Conservation (phyloP, 2,888 invertebrate genomes). For the Acrocera orbiculus region DNA sequence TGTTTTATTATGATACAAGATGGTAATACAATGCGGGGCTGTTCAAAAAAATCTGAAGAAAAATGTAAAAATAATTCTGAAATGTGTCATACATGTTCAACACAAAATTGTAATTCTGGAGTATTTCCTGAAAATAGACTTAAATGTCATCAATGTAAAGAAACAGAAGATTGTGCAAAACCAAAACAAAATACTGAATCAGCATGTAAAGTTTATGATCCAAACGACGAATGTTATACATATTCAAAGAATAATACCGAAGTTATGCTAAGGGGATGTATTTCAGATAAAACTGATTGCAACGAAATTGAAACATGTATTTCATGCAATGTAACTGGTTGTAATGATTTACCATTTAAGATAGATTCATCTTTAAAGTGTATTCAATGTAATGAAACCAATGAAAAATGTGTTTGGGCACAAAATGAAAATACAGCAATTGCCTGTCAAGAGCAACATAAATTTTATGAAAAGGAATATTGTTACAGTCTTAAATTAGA, state of each 20-base stretch:
- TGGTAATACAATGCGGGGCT: slow-evolving; percentile 3
- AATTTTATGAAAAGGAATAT: not conserved
- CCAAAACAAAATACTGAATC: not conserved
- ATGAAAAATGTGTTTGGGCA: slow-evolving; percentile 1
- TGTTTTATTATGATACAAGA: not conserved
- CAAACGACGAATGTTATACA: slow-evolving; percentile 17
- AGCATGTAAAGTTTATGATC: slow-evolving; percentile 12
- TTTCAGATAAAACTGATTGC: slow-evolving; percentile 12
- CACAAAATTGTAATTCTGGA: slow-evolving; percentile 17
- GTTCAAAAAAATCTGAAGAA: not conserved
- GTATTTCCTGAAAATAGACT: slow-evolving; percentile 20
- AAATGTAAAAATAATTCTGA: not conserved
- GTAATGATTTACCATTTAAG: slow-evolving; percentile 12
- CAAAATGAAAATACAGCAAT: not conserved
- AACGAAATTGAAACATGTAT: slow-evolving; percentile 12
- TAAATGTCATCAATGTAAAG: slow-evolving; percentile 20
- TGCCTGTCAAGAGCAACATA: not conserved
- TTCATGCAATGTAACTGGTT: slow-evolving; percentile 12
- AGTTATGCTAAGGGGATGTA: slow-evolving; percentile 17
- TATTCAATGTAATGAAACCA: not conserved
- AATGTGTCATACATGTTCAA: not conserved
- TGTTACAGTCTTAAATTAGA: slow-evolving; percentile 3
- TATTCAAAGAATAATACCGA: slow-evolving; percentile 12
- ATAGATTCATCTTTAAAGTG: not conserved
- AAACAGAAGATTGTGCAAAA: not conserved